These are phyloP conservation scores for Eugnorisma glareosa DNA, from an alignment of 2,888 invertebrate species.

Conservation along the genomic window DNA sequence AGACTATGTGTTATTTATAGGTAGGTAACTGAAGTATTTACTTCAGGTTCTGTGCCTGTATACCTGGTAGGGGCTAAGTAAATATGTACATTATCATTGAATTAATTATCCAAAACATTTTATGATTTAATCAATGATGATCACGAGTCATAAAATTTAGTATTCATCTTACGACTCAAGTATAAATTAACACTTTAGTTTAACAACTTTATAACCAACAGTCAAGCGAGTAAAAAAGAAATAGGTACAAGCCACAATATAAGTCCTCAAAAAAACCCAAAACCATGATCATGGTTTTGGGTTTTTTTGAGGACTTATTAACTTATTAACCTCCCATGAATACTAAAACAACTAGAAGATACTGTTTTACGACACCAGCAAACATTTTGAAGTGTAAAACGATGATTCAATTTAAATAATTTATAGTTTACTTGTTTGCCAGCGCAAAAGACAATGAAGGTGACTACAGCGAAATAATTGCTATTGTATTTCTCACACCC, in stretches of 20 bases:
- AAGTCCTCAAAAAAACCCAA: constrained; percentile 10
- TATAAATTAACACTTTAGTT: constrained; percentile 28
- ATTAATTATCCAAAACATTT: not conserved
- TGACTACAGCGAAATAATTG: constrained; percentile 69
- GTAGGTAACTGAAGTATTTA: not conserved
- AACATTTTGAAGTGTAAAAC: constrained; percentile 65
- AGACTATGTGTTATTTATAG: not conserved
- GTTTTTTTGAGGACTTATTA: no score
- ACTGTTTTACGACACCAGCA: constrained; percentile 49
- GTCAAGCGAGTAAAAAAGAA: not conserved
- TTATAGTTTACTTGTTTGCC: constrained; percentile 67
- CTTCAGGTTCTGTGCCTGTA: not conserved
- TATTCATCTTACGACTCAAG: constrained; percentile 1
- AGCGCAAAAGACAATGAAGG: constrained; percentile 65
- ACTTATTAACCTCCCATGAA: constrained; percentile 47
- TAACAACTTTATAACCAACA: not conserved
- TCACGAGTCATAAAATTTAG: not conserved
- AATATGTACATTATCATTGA: not conserved
- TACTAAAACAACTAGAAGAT: constrained; percentile 35
- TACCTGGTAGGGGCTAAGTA: not conserved
- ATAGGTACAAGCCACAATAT: not conserved
- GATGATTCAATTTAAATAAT: constrained; percentile 69
- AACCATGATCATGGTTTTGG: constrained; percentile 13
- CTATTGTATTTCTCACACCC: constrained; percentile 69
- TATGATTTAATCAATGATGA: not conserved